Percentiles rank a stretch among this genome's conserved stretches.
Evolutionary conservation across 1,140 invertebrate species (phyloP).

Genomic region (Hypothenemus hampei): DNA sequence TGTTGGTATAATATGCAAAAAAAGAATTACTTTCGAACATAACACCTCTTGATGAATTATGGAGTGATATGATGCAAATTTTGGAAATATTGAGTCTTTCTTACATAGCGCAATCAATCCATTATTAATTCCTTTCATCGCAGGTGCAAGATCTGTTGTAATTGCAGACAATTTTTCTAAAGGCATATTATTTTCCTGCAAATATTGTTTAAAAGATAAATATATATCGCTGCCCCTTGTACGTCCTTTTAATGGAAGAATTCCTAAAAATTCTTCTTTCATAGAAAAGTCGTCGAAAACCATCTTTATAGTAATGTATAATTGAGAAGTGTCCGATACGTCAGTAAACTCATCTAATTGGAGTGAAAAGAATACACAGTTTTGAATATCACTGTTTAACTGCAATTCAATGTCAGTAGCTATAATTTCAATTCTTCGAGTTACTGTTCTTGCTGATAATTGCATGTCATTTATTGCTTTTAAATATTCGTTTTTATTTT

Average conservation of each 20-base stretch:
- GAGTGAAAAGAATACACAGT: conserved; percentile 27
- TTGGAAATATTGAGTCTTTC: conserved; percentile 18
- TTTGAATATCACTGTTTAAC: conserved; percentile 25
- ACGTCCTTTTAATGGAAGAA: conserved; percentile 1
- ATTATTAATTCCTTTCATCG: conserved; percentile 26
- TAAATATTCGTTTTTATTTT: conserved; percentile 26
- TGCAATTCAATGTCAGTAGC: conserved; percentile 7
- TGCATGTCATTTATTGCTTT: conserved; percentile 22
- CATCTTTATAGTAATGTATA: conserved; percentile 26
- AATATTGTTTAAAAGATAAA: conserved; percentile 21
- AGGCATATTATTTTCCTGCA: background rate
- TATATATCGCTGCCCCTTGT: background rate
- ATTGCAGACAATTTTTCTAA: conserved; percentile 12
- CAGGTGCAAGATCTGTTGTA: conserved; percentile 21
- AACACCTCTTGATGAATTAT: conserved; percentile 22
- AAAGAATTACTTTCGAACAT: conserved; percentile 18
- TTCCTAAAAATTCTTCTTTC: conserved; percentile 29
- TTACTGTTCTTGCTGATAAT: conserved; percentile 28
- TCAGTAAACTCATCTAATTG: conserved; percentile 28
- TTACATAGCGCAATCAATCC: conserved; percentile 26
- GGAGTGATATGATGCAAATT: conserved; percentile 27
- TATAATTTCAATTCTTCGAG: conserved; percentile 27
- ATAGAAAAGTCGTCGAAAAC: conserved; percentile 27
- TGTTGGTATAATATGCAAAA: conserved; percentile 4
- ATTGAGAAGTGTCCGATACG: no score